Conservation (phyloP, 2,888 invertebrate genomes). For the Phoenoteleia sp. region DNA sequence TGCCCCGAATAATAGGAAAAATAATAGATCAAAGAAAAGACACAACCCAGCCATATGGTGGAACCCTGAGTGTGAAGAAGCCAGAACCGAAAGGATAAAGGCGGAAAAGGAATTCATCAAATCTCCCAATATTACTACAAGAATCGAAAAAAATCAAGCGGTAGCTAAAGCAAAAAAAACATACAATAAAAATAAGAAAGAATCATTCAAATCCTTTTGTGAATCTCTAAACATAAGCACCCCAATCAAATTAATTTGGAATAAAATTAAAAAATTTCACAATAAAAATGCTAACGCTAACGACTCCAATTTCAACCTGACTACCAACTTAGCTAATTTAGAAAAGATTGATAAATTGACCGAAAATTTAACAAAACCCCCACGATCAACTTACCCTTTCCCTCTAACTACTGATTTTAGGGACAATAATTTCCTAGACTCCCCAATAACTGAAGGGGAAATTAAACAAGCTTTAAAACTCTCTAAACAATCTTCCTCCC, state of each 20-base stretch:
- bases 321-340: background rate
- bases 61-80: no score
- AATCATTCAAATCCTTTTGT: background rate
- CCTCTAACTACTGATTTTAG: no score
- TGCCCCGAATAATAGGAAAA: no score
- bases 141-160: background rate
- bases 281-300: background rate
- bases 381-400: background rate
- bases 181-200: background rate
- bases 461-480: no score
- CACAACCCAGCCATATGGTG: no score
- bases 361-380: background rate
- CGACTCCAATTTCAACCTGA: background rate
- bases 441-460: no score
- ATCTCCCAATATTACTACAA: background rate
- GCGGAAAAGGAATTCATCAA: background rate
- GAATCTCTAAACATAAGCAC: background rate
- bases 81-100: background rate
- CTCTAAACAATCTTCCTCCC: no score
- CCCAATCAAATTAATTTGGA: background rate
- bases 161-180: background rate
- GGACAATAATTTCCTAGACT: no score
- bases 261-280: background rate
- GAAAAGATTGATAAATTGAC: no score
- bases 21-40: no score